Evolutionary conservation across 2,797 vertebrate species (phyloP), one percentile per base, ranked within the genome.

Genomic region (Antrozous pallidus): DNA sequence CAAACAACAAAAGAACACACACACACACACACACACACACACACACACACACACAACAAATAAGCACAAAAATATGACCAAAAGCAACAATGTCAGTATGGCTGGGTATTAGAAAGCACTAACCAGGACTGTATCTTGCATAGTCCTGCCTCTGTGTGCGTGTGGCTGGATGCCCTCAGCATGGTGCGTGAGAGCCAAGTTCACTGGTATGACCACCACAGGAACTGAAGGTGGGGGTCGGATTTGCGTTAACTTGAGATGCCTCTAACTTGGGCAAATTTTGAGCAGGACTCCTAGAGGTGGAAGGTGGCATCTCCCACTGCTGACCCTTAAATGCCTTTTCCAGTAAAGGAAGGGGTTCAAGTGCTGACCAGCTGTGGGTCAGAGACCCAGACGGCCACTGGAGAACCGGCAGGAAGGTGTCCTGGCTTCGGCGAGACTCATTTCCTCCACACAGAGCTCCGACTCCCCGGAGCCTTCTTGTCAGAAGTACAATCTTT

Each of bases 61-160:
- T 5, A 74, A 74, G 20, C 7, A 36, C 8, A 69, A 58, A 63
- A 45, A 69, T 14, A 45, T 70, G 70, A 16, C 56, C 20, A 10
- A 20, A 31, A 36, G 9, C 20, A 49, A 1, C 2, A 1, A 47
- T 3, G 2, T 36, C 38, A 70, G 5, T 7, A 2, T 40, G 8
- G 3, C 26, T 7, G 22, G 38, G n/a, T 22, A 10, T n/a, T 11
- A 47, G 5, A 47, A n/a, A 33, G 8, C 16, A 1, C 10, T 1
- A 33, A 13, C 12, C 40, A 20, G 79, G 33, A 26, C 40, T 9
- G 1, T 11, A 20, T 5, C 31, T 8, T n/a, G 9, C 0, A 10
- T 1, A 2, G 22, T 0, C 1, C n/a, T 6, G 42, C n/a, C 20
- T 10, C 49, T 33, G 20, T 0, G 0, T 14, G 0, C 0, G 0